These are phyloP conservation scores for Grallaria varia DNA, from an alignment of 2,113 vertebrate species.

Conservation along the genomic window DNA sequence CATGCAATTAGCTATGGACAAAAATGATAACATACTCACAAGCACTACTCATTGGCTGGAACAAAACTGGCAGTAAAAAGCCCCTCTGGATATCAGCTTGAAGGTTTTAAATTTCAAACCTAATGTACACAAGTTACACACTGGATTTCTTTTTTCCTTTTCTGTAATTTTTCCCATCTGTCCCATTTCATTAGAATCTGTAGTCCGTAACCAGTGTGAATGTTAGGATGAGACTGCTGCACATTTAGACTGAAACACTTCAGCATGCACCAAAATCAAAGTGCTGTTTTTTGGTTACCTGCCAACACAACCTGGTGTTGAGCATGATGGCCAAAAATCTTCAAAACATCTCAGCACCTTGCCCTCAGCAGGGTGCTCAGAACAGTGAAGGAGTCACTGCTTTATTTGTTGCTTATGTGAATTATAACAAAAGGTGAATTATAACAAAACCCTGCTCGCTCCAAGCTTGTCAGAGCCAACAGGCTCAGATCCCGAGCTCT, in stretches of 20 bases:
- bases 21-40: neutral
- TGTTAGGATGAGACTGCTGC: neutral
- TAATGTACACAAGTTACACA: constrained; percentile 23
- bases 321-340: neutral
- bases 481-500: neutral
- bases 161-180: constrained; percentile 57
- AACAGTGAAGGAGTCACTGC: neutral
- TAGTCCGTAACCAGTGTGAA: neutral
- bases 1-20: neutral
- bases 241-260: neutral
- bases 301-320: neutral
- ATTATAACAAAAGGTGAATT: too few relatives aligned
- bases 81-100: neutral
- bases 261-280: neutral
- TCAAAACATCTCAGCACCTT: neutral
- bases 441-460: neutral
- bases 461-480: neutral
- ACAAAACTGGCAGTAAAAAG: neutral
- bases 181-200: constrained; percentile 1
- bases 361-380: neutral
- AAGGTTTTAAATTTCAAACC: constrained; percentile 47
- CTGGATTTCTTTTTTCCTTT: constrained; percentile 4
- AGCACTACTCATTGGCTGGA: neutral
- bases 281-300: neutral
- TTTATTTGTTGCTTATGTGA: neutral